Evolutionary conservation across 1,140 invertebrate genomes (phyloP), one percentile per base, ranked within the genome.

Genomic region (Cherax quadricarinatus): DNA sequence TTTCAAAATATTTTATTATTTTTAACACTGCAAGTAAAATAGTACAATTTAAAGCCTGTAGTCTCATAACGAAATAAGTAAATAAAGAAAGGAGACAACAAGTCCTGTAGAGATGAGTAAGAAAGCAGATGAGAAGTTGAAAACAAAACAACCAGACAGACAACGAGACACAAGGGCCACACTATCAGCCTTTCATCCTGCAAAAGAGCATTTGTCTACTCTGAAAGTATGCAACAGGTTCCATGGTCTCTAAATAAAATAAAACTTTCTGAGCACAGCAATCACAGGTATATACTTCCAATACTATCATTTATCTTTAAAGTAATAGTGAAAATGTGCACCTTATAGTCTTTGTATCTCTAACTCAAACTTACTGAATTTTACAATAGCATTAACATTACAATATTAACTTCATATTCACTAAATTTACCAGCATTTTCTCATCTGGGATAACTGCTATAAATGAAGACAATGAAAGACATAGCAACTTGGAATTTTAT

Each of bases 1-100:
- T 89, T 89, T 89, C 88, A 89, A 89, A 89, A 89, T 89, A 89
- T 83, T 89, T 82, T 89, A 88, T 88, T 89, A 89, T 89, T 89
- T 75, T 57, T 89, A 89, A 89, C 88, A 89, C 88, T 89, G 88
- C 88, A 89, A 89, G 88, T 89, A 89, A 89, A 89, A 89, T 89
- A 89, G 88, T 89, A 89, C 88, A 89, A 84, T 89, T 89, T 75
- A 73, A 89, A 66, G 81, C 88, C 73, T 89, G 88, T 73, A 89
- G 81, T 89, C 88, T 89, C 80, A 48, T 80, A 89, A 89, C 81
- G 49, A 83, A 89, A 89, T 70, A 48, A 83, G 60, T 48, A 75
- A 79, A 49, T 70, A 62, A 82, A 41, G 48, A 75, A 60, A 24
- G 51, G 81, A 83, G 88, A 89, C 80, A 75, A 89, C 62, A 89